These are phyloP conservation scores for Acrobasis suavella DNA, from an alignment of 2,888 invertebrate species.

Conservation along the genomic window DNA sequence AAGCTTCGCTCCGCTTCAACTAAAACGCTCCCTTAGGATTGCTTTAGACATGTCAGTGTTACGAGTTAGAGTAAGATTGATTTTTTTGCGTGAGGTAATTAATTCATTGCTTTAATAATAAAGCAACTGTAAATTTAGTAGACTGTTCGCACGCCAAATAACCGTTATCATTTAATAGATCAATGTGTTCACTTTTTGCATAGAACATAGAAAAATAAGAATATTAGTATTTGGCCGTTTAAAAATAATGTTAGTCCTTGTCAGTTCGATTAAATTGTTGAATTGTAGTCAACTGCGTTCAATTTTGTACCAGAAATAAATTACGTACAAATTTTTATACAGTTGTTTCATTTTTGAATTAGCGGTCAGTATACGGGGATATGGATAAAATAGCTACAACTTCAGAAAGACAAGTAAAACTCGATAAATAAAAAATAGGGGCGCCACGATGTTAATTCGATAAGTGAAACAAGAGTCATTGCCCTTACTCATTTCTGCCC, in stretches of 20 bases:
- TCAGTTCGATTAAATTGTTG: background rate
- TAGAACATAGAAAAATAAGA: background rate
- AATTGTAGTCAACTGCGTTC: slow-evolving; percentile 36
- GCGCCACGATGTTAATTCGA: too few relatives aligned
- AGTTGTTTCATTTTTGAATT: slow-evolving; percentile 27
- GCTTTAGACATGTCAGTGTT: slow-evolving; percentile 1
- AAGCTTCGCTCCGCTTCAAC: too few relatives aligned
- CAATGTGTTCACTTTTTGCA: slow-evolving; percentile 17
- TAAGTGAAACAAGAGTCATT: too few relatives aligned
- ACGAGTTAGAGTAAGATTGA: slow-evolving; percentile 24
- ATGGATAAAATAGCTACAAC: too few relatives aligned
- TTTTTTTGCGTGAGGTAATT: background rate
- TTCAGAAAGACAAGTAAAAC: too few relatives aligned
- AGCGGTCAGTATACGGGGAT: too few relatives aligned
- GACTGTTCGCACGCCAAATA: slow-evolving; percentile 68
- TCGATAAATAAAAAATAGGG: too few relatives aligned
- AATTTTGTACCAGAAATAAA: slow-evolving; percentile 65
- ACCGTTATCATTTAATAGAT: slow-evolving; percentile 33
- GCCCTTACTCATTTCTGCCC: too few relatives aligned
- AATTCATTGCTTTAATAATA: slow-evolving; percentile 17
- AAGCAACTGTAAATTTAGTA: slow-evolving; percentile 38
- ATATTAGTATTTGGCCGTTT: too few relatives aligned
- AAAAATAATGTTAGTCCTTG: background rate
- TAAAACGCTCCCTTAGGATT: background rate
- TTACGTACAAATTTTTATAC: slow-evolving; percentile 41